phyloP scores from a whole-genome alignment of 1,140 invertebrate species.

The Panulirus ornatus region DNA sequence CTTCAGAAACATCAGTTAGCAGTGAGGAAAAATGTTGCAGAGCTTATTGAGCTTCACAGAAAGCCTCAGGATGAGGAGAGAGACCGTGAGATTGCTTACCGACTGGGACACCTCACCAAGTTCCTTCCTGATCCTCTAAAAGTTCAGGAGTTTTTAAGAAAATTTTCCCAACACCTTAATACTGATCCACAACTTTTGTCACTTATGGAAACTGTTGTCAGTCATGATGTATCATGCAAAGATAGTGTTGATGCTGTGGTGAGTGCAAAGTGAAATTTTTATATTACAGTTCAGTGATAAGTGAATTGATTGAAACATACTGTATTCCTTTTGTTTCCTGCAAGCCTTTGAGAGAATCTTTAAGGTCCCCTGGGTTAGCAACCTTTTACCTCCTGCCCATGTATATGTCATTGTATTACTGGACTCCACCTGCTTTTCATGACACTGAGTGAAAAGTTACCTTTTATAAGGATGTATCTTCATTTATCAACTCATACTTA shows the following conservation, averaged over 20 bases:
- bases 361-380: too few species aligned
- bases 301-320: too few species aligned
- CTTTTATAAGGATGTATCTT: too few species aligned
- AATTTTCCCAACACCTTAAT: constrained; percentile 90
- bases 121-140: constrained; percentile 96
- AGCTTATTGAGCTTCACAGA: constrained; percentile 90
- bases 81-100: constrained; percentile 84
- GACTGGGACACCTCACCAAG: constrained; percentile 82
- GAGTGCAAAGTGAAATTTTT: too few species aligned
- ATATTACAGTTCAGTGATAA: too few species aligned
- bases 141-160: constrained; percentile 93
- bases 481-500: too few species aligned
- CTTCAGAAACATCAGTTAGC: constrained; percentile 94
- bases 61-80: constrained; percentile 82
- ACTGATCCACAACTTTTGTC: constrained; percentile 87
- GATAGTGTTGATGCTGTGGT: constrained; percentile 90
- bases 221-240: constrained; percentile 92
- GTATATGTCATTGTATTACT: too few species aligned
- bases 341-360: too few species aligned
- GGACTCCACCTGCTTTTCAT: too few species aligned
- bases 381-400: too few species aligned
- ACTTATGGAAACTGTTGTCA: constrained; percentile 91
- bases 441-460: too few species aligned
- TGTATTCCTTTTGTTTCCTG: too few species aligned
- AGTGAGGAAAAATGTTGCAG: constrained; percentile 85